Evolutionary conservation across 1,140 invertebrate species (phyloP), one percentile per base, ranked within the genome.

Genomic region (Diorhabda sublineata): DNA sequence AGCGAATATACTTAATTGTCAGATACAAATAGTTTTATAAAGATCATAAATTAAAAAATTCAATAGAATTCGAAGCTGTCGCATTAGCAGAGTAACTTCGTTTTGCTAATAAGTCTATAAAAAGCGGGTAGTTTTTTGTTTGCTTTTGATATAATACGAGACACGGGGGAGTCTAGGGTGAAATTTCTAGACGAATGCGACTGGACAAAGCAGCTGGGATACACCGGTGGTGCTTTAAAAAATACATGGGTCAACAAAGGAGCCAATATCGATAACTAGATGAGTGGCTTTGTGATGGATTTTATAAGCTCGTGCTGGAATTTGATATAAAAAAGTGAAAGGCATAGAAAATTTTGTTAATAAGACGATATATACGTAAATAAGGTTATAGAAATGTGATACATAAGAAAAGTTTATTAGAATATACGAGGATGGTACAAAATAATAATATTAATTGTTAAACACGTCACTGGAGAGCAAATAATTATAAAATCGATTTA

Each of bases 81-180:
- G n/a, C 47, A 52, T 52, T 52, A 52, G 4, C 47, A 4, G n/a
- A 52, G 47, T 52, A 8, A 52, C 47, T 52, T 52, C n/a, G n/a
- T 8, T 26, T 26, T 26, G n/a, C n/a, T 52, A 52, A 52, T 52
- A 52, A 52, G 47, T 52, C 47, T 52, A 52, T 52, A 52, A 52
- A 52, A 52, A 52, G 47, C 47, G 47, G 47, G 47, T 52, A 52
- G n/a, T 52, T 52, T 52, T 52, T 52, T 52, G 47, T 52, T 52
- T 52, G 47, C 6, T 8, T n/a, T 8, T 4, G 3, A 52, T 52
- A 52, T n/a, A 52, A 52, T 52, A 52, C 47, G n/a, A 52, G 47
- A 2, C 26, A 26, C 6, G 47, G n/a, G 47, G 47, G 47, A 8
- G 47, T 52, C 47, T 52, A n/a, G 47, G 47, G 47, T 52, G 2